A percentile compares a stretch with the other conserved stretches of the same genome.
These are phyloP conservation scores for Hylaea fasciaria DNA, from an alignment of 2,888 invertebrate species.

Conservation along the genomic window DNA sequence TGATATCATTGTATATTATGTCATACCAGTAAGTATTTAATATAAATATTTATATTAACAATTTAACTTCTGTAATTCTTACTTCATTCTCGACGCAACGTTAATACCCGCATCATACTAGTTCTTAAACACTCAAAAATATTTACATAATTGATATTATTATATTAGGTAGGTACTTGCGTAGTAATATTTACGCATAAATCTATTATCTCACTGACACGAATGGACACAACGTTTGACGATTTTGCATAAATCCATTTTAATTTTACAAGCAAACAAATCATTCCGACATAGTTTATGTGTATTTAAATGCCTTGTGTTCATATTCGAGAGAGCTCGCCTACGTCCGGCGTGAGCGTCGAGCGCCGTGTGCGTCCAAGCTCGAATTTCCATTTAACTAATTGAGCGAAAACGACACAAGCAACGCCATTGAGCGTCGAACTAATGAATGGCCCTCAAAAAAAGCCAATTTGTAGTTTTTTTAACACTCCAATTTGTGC, in stretches of 20 bases:
- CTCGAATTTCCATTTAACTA: slow-evolving; percentile 81
- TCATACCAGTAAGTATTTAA: too few species aligned
- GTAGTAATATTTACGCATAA: too few species aligned
- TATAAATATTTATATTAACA: too few species aligned
- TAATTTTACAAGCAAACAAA: slow-evolving; percentile 20
- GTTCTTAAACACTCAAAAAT: too few species aligned
- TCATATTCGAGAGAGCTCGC: background rate
- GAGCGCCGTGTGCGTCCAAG: slow-evolving; percentile 42
- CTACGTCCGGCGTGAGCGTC: background rate
- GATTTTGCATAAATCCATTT: slow-evolving; percentile 20
- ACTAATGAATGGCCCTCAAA: slow-evolving; percentile 82
- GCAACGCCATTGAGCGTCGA: slow-evolving; percentile 77
- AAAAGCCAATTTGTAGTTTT: slow-evolving; percentile 84
- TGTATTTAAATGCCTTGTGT: slow-evolving; percentile 24
- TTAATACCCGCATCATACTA: too few species aligned
- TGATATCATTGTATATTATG: too few species aligned
- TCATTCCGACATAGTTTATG: slow-evolving; percentile 26
- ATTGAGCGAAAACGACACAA: slow-evolving; percentile 84
- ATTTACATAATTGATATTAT: too few species aligned
- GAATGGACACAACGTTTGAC: slow-evolving; percentile 13
- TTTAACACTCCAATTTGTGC: slow-evolving; percentile 84
- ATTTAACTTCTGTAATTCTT: too few species aligned
- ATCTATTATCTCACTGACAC: slow-evolving; percentile 7
- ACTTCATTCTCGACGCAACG: too few species aligned
- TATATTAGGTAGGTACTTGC: too few species aligned